Base-by-base conservation (phyloP, 1,140 invertebrate species). In the Neoseiulus cucumeris region DNA sequence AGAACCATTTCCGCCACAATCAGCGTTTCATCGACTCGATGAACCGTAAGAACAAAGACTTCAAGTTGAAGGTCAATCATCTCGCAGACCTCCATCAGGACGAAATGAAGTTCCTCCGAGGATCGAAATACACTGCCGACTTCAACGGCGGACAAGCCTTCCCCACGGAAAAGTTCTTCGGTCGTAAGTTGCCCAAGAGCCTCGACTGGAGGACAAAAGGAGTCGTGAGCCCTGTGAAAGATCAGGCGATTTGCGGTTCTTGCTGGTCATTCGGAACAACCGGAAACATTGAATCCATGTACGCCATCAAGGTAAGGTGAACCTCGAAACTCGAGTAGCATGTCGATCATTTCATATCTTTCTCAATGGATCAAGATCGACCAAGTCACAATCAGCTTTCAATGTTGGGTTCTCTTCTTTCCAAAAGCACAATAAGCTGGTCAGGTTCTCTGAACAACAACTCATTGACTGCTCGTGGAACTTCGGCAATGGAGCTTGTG, bases 391-490 rank as follows among this genome's bases (percentile, higher is more conserved):
- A 2, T 9, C 28, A 33, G 1, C 17, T 20, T 42, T 14, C 42
- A 17, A 12, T 14, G 20, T 28, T 42, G 20, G 25, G 2, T 9
- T 25, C 22, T n/a, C 25, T 25, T 47, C 55, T n/a, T 39, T 33
- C 39, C 64, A 65, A 7, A 22, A 69, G 68, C 66, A 64, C 14
- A 64, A 68, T 7, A 69, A 59, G 29, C 44, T 67, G 12, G 67
- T 67, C 65, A 39, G 20, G 44, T 69, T 72, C 64, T 72, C 70
- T 66, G 69, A 72, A 9, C 74, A 87, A 80, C 87, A 91, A 47
- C 78, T 97, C 44, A 84, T 97, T 68, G 92, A 96, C 78, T 97
- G 92, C 76, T 90, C 87, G n/a, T 96, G 91, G 91, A 87, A 86
- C 71, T 87, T 81, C 74, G 88, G 90, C 20, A 95, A 96, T 76